A percentile compares a stretch with the other conserved stretches of the same genome.
phyloP scores from a whole-genome alignment of 2,113 vertebrate species.

The Xyrauchen texanus region DNA sequence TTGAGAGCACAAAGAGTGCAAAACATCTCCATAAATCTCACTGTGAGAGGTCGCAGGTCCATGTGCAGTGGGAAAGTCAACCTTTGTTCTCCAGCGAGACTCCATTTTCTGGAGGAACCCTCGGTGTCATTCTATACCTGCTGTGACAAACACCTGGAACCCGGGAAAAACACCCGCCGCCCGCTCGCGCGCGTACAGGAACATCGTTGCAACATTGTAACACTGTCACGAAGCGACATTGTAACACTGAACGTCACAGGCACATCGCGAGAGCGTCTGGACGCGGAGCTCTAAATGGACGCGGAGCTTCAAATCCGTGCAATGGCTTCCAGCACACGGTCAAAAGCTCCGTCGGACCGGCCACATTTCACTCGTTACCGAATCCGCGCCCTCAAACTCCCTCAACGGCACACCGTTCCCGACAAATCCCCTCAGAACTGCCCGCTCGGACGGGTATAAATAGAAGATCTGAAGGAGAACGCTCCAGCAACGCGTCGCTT shows the following conservation, averaged over 20 bases:
- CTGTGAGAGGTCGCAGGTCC: constrained; percentile 1
- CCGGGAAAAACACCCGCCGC: constrained; percentile 54
- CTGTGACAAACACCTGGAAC: constrained; percentile 57
- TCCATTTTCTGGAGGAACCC: constrained; percentile 87
- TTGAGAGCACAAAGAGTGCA: neutral
- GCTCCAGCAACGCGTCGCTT: constrained; percentile 3
- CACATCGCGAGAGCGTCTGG: neutral
- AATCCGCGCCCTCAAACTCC: neutral
- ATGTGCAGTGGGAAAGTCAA: constrained; percentile 54
- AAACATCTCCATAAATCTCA: neutral
- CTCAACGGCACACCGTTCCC: neutral
- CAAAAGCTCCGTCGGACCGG: neutral
- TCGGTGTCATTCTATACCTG: constrained; percentile 85
- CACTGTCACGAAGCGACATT: neutral
- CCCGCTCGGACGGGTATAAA: neutral
- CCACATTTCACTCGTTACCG: neutral
- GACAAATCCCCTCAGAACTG: neutral
- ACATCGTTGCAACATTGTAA: neutral
- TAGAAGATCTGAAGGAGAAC: neutral
- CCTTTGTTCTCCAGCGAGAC: constrained; percentile 78
- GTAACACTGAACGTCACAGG: constrained; percentile 16
- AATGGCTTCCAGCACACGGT: constrained; percentile 31
- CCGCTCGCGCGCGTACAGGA: neutral
- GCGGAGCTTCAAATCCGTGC: constrained; percentile 25
- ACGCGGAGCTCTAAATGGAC: constrained; percentile 26